Base-by-base conservation (phyloP, 92 coral and sea anemone species). In the Bergia puertoricense region DNA sequence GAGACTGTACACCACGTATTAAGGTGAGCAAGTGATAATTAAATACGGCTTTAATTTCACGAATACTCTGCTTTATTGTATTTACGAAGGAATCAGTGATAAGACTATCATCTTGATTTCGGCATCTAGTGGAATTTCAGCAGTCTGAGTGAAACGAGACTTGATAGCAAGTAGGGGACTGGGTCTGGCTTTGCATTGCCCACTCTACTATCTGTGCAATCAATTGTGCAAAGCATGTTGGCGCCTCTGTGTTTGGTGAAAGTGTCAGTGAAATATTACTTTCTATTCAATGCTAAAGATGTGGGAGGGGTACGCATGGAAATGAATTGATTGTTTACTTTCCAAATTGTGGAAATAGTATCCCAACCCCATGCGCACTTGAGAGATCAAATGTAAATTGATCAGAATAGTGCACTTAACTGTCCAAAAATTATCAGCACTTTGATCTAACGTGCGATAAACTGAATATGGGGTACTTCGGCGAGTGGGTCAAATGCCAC, bases 271-370 rank as follows among this genome's bases (percentile, higher is more conserved):
- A 84, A 84, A 46, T 37, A 71, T 14, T 36, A 51, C 79, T 84
- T 84, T 84, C 48, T 48, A 84, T 84, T 84, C 79, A 84, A 44
- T 69, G 79, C 39, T 84, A 71, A 84, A 46, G 68, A 84, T 23
- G 78, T 84, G 87, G 87, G 87, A 84, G 87, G 87, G 43, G 87
- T 36, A 84, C 77, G 66, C 11, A 84, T 46, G 87, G 43, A 84
- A 84, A 71, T 84, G 79, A 68, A 48, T 71, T 84, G 45, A 71
- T 84, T 84, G 87, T 71, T 84, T 84, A 71, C 87, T 84, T 84
- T 84, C 54, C 43, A 84, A 72, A 84, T 72, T 84, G 79, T 48
- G 66, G 87, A 68, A 84, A 84, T 23, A 84, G 87, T 84, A 72
- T 46, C 59, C 38, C 87, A 48, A 30, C 62, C 79, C 36, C 79